A percentile compares a stretch with the other conserved stretches of the same genome.
These are phyloP conservation scores for Xyliphius kryptos DNA, from an alignment of 2,113 vertebrate species.

Conservation along the genomic window DNA sequence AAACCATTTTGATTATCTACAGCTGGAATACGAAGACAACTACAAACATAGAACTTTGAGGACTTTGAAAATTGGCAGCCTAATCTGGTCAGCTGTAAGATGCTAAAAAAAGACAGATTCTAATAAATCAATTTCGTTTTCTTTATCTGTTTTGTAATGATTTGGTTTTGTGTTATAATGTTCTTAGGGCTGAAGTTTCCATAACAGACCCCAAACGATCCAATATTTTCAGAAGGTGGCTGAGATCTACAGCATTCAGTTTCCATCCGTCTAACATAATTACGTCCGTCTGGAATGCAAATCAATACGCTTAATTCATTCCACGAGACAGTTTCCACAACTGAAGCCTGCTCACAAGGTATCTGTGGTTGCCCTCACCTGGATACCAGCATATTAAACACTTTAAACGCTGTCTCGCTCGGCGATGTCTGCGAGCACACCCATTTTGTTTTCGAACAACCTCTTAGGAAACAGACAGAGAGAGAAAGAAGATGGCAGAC, in stretches of 20 bases:
- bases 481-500: conserved; percentile 11
- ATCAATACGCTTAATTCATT: conserved; percentile 9
- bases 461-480: conserved; percentile 18
- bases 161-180: conserved; percentile 25
- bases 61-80: conserved; percentile 3
- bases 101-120: conserved; percentile 4
- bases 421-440: conserved; percentile 9
- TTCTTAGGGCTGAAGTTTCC: conserved; percentile 24
- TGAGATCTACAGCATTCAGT: conserved; percentile 5
- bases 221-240: conserved; percentile 14
- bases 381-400: conserved; percentile 24
- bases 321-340: conserved; percentile 7
- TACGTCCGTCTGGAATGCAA: conserved; percentile 7
- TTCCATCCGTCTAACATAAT: conserved; percentile 9
- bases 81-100: conserved; percentile 6
- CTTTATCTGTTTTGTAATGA: conserved; percentile 4
- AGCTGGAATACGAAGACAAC: too few relatives aligned
- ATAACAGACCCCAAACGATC: conserved; percentile 1
- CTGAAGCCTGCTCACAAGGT: background rate
- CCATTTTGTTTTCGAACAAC: conserved; percentile 15
- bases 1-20: too few relatives aligned
- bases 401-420: background rate
- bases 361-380: conserved; percentile 25
- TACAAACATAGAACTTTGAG: background rate
- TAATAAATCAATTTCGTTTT: conserved; percentile 11